Base-by-base conservation (phyloP, 1,140 invertebrate species). In the Bombus sylvicola region DNA sequence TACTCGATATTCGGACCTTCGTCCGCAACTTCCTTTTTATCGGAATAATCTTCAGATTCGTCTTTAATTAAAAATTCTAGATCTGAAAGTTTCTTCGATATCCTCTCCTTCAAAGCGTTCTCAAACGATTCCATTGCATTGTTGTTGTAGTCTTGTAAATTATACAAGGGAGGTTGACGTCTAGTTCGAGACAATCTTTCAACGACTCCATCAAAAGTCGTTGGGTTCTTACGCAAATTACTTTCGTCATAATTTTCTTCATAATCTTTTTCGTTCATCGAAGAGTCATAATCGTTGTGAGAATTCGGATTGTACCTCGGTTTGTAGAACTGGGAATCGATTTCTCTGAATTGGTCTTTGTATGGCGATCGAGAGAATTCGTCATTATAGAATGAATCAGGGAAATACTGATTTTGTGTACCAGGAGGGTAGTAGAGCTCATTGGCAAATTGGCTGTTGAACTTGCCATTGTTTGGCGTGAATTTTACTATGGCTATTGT, bases 401-500 rank as follows among this genome's bases (percentile, higher is more conserved):
- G 31, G 12, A 71, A 18, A 9, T 88, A 88, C 37, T 83, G 77
- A 8, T 85, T 53, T 41, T 15, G 53, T 25, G 62, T 39, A 28
- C 39, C 71, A 8, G 97, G 97, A 53, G 97, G 97, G 93, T 96
- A 97, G 92, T 97, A 98, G n/a, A 98, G 95, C 94, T 98, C 97
- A 90, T 98, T 97, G 5, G 97, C 97, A 91, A 97, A 98, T 87
- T 97, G 96, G 9, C 96, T 96, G 87, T 97, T 96, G 3, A 96
- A 96, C 88, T 97, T 94, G 6, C 95, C 95, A 62, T 96, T 96
- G 80, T 97, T 98, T 9, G 98, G 97, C 1, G 96, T 97, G 88
- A 98, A 98, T 84, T 97, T 97, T 3, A 98, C 97, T 88, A 97
- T 97, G 34, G 98, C 98, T 87, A 98, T 94, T 74, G 97, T 96